Percentiles rank a stretch among this genome's conserved stretches.
Conservation (phyloP, 2,113 vertebrate genomes). For the Polypterus senegalus region DNA sequence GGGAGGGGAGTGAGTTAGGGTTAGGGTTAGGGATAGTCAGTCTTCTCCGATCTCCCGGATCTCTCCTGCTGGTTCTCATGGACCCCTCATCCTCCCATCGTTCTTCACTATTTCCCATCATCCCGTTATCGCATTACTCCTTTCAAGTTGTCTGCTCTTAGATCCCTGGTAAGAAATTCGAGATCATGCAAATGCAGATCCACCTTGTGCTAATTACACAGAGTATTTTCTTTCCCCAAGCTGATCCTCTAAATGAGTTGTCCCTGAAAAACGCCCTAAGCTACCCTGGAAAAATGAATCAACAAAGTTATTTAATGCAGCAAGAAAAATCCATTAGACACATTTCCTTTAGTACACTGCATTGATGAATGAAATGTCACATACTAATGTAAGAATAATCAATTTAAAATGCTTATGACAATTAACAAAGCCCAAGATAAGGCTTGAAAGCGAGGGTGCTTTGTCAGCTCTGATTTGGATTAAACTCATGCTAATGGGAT, state of each 20-base stretch:
- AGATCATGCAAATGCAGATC: too few relatives aligned
- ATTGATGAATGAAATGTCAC: conserved; percentile 81
- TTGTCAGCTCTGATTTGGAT: conserved; percentile 93
- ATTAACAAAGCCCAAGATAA: conserved; percentile 71
- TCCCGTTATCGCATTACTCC: too few relatives aligned
- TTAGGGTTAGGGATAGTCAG: too few relatives aligned
- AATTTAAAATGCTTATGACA: conserved; percentile 92
- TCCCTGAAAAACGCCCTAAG: conserved; percentile 63
- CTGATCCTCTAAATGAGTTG: conserved; percentile 40
- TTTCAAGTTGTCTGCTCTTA: too few relatives aligned
- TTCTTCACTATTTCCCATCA: too few relatives aligned
- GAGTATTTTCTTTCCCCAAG: too few relatives aligned
- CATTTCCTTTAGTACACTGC: conserved; percentile 60
- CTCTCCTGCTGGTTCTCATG: too few relatives aligned
- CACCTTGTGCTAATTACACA: too few relatives aligned
- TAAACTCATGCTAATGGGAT: conserved; percentile 86
- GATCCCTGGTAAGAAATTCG: too few relatives aligned
- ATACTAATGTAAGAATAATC: conserved; percentile 75
- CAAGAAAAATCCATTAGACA: conserved; percentile 63
- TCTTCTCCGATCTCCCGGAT: too few relatives aligned
- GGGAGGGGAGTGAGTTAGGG: too few relatives aligned
- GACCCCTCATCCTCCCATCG: too few relatives aligned
- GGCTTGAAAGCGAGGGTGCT: conserved; percentile 65
- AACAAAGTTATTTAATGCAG: conserved; percentile 52
- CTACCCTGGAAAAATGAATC: conserved; percentile 60